Evolutionary conservation across 2,113 vertebrate genomes (phyloP), one percentile per base, ranked within the genome.

Genomic region (Bothrops jararaca): DNA sequence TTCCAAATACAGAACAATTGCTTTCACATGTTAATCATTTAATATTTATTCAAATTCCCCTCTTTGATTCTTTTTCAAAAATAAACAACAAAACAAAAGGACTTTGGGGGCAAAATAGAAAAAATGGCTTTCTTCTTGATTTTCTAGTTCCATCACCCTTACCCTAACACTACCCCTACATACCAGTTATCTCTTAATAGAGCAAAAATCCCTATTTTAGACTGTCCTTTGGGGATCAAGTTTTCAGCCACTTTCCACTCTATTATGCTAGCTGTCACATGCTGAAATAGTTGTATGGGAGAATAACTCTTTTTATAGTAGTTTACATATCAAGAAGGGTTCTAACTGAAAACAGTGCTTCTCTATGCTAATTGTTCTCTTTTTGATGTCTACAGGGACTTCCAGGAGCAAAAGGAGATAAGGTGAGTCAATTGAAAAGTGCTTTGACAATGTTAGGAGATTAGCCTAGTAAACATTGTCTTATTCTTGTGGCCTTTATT

Each of bases 401-500:
- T 93, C 97, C 97, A 24, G 99, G 99, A 97, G 98, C 97, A 91
- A 99, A 99, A 96, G 99, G 99, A 93, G 99, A 99, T 95, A 99
- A 99, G 98, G 99, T 99, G 98, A 97, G 96, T 56, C 93, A 93
- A 87, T 57, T 29, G 0, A 0, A 0, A 0, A 26, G 29, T 74
- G 0, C 88, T 91, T 94, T 24, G 26, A 15, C 50, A n/a, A 39
- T 52, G 50, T 42, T 15, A 22, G 56, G 42, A 85, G 1, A 39
- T 50, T 1, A 5, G 42, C n/a, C n/a, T 86, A 86, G 18, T 39
- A 85, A 58, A 20, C 48, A 45, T n/a, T 22, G 23, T 34, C 50
- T 4, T 52, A 56, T 9, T 42, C 34, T 3, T 88, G 39, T 92
- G 53, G 80, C 5, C n/a, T 87, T 92, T 88, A 12, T 88, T 22